Conservation (phyloP, 2,888 invertebrate genomes). For the Sphaerophoria rueppellii region DNA sequence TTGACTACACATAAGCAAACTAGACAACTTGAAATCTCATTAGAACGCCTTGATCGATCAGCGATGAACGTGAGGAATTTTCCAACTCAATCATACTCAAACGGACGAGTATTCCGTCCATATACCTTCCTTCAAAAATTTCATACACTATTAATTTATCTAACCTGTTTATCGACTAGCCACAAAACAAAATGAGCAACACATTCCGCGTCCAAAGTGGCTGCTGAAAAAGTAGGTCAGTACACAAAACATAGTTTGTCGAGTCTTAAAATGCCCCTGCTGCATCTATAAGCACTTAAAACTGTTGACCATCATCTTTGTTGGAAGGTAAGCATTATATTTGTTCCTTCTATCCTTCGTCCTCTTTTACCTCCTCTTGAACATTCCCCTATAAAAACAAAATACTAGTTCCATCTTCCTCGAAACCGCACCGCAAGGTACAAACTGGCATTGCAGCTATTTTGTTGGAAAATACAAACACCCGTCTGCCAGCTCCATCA, state of each 20-base stretch:
- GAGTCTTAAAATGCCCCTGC: conserved; percentile 23
- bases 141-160: background rate
- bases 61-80: too few species aligned
- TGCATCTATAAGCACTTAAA: conserved; percentile 33
- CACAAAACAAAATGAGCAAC: conserved; percentile 45
- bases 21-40: too few species aligned
- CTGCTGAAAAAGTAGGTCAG: conserved; percentile 60
- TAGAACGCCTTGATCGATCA: too few species aligned
- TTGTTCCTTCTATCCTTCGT: background rate
- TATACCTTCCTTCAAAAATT: background rate
- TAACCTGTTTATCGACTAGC: conserved; percentile 1
- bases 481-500: background rate
- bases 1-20: too few species aligned
- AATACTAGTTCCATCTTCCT: conserved; percentile 47
- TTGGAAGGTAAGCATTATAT: too few species aligned
- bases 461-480: conserved; percentile 56
- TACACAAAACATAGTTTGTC: conserved; percentile 26
- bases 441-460: conserved; percentile 59
- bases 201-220: conserved; percentile 31
- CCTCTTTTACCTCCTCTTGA: conserved; percentile 2
- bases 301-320: conserved; percentile 10
- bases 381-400: conserved; percentile 29
- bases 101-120: background rate
- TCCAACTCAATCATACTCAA: too few species aligned
- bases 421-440: conserved; percentile 45